Evolutionary conservation across 2,113 vertebrate species (phyloP), one percentile per base, ranked within the genome.

Genomic region (Etheostoma cragini): DNA sequence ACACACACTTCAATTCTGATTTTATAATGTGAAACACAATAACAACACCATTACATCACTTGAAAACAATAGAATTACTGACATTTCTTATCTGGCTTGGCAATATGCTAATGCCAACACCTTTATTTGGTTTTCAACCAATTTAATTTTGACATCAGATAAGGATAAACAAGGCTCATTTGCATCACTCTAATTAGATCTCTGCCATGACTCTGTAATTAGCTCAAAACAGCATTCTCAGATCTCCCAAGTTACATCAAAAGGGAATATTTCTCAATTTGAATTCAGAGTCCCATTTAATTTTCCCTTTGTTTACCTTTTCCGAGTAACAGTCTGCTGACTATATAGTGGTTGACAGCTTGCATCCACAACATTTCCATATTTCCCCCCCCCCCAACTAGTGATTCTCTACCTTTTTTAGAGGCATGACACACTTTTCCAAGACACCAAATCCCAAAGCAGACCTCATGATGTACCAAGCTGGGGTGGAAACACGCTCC

Each of bases 171-270:
- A 94, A 83, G 82, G 70, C 92, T 95, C 89, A 94, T 95, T 95
- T 95, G 92, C 91, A 93, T 91, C 42, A 50, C 38, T 87, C 88
- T 95, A 94, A 95, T 95, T 90, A 94, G 89, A 89, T 86, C 80
- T 74, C 83, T 91, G 90, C 85, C 82, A 80, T 56, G 75, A 85
- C 82, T 91, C 70, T 47, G 84, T 94, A 95, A 95, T 95, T 93
- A 94, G 91, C 83, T 90, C 57, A 73, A 84, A 87, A 84, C 74
- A 81, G 62, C 63, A 72, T 80, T 83, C 88, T 93, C 72, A 89
- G 82, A 94, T 94, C 92, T 94, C 90, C 81, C 77, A 73, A 90
- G 85, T 91, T 92, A 93, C 93, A 92, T 95, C 94, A 94, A 94
- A 95, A 92, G 88, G 69, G 93, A 91, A 85, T 91, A 82, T 91